Evolutionary conservation across 2,888 invertebrate species (phyloP), one percentile per base, ranked within the genome.

Genomic region (Drosophila stalkeri): DNA sequence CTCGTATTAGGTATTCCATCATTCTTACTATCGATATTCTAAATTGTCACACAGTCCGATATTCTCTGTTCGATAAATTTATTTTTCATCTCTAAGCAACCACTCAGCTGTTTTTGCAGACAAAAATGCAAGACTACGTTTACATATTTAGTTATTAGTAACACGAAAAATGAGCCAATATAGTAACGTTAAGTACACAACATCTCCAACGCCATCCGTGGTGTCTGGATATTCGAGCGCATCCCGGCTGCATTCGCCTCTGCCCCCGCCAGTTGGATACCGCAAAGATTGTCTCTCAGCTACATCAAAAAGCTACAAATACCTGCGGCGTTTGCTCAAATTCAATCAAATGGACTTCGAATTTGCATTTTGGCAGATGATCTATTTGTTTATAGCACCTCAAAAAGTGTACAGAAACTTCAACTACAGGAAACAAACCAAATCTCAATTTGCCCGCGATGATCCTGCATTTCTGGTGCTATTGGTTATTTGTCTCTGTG

Each of bases 341-440:
- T 98, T 98, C 91, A 96, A 97, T 90, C 99, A 99, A 94, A 99
- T 99, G 99, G 99, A 99, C 94, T 99, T 99, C 94, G 99, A 99
- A 92, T 99, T 98, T 94, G 99, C 99, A 0, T 94, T 97, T n/a
- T 99, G 99, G 99, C 99, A 99, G 94, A 99, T 99, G 98, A 93
- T 99, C 0, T 99, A 99, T 92, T 94, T 99, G 75, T 97, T 99
- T 91, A 95, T 97, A 65, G 95, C 98, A 0, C 99, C 99, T 18
- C 99, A 99, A 91, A 99, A 98, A 95, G 98, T 99, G 43, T 98
- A 98, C 92, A 95, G 98, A 92, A 99, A 99, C 94, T 99, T 99
- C 93, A 97, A 98, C 91, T 99, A 99, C 94, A 96, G 99, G 92
- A 99, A 99, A 95, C 97, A 98, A 94, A 99, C 99, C 71, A 99